Conservation (phyloP, 2,797 vertebrate genomes). For the Kryptolebias ocellatus region DNA sequence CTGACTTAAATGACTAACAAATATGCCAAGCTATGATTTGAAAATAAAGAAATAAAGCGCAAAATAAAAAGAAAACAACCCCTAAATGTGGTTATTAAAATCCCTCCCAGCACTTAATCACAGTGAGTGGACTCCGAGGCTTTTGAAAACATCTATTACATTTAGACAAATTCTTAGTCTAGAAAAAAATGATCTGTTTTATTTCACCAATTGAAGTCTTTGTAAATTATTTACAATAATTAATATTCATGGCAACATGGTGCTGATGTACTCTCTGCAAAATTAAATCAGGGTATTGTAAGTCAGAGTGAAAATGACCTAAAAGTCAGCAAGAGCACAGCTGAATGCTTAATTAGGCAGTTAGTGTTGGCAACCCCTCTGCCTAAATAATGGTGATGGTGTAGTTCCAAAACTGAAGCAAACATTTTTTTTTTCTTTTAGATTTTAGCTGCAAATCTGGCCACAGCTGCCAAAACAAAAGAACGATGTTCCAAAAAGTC, state of each 20-base stretch:
- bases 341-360: conserved; percentile 73
- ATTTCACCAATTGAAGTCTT: conserved; percentile 53
- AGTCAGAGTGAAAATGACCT: conserved; percentile 72
- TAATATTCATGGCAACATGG: conserved; percentile 66
- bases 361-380: conserved; percentile 66
- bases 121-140: background rate
- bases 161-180: conserved; percentile 41
- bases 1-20: too few relatives aligned
- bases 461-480: conserved; percentile 53
- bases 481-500: conserved; percentile 44
- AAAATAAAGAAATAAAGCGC: background rate
- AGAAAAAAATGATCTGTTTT: conserved; percentile 53
- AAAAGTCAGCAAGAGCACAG: conserved; percentile 63
- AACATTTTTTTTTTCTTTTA: conserved; percentile 67
- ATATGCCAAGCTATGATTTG: too few relatives aligned
- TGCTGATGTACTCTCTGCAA: conserved; percentile 58
- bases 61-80: conserved; percentile 10
- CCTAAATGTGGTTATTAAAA: conserved; percentile 34
- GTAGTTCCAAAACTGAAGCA: conserved; percentile 66
- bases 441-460: conserved; percentile 61
- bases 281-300: conserved; percentile 69
- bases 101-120: conserved; percentile 17
- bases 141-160: conserved; percentile 30
- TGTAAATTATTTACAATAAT: conserved; percentile 48
- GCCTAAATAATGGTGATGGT: conserved; percentile 72